These are phyloP conservation scores for Copidosoma floridanum DNA, from an alignment of 1,140 invertebrate genomes.

Conservation along the genomic window DNA sequence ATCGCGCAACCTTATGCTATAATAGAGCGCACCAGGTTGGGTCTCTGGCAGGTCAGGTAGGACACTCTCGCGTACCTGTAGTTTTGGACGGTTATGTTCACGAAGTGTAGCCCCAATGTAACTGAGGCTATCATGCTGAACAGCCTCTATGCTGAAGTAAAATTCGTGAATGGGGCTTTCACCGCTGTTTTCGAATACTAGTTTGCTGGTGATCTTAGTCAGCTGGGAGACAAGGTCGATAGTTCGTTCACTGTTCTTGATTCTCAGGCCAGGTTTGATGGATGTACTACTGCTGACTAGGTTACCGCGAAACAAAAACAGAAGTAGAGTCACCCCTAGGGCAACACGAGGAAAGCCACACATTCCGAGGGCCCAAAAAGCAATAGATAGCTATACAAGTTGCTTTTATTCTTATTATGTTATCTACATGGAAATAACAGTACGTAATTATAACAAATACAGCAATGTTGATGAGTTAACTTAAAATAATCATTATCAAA, in stretches of 20 bases:
- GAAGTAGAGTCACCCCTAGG: not conserved
- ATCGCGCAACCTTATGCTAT: conserved; percentile 65
- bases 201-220: conserved; percentile 76
- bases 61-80: conserved; percentile 61
- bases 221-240: conserved; percentile 87
- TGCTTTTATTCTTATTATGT: no score
- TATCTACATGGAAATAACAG: no score
- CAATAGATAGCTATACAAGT: no score
- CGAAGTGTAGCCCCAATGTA: conserved; percentile 67
- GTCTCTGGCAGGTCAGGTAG: conserved; percentile 56
- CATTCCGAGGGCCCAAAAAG: no score
- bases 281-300: not conserved
- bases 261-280: conserved; percentile 59
- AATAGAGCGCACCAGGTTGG: conserved; percentile 53
- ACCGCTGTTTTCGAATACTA: conserved; percentile 80
- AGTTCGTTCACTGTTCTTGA: conserved; percentile 80
- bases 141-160: conserved; percentile 68
- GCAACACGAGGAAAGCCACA: no score
- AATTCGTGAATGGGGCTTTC: conserved; percentile 68
- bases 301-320: not conserved
- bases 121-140: conserved; percentile 66
- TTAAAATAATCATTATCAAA: no score
- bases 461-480: no score
- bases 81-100: conserved; percentile 64
- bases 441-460: no score